These are phyloP conservation scores for Hydractinia symbiolongicarpus DNA, from an alignment of 30 jellyfish, hydroid and myxozoan species.

Conservation along the genomic window DNA sequence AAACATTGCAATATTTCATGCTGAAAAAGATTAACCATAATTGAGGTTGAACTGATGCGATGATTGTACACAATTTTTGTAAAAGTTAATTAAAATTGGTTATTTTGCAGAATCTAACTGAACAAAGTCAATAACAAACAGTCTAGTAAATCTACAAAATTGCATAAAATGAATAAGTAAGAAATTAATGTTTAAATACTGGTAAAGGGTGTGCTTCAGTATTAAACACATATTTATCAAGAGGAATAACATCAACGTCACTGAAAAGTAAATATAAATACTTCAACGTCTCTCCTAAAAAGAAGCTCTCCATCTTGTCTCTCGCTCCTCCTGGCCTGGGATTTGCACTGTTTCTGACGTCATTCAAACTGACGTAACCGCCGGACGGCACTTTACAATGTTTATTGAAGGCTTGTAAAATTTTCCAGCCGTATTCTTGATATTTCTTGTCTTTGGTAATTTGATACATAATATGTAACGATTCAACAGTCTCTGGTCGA, in stretches of 20 bases:
- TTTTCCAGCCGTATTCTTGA: conserved; percentile 97
- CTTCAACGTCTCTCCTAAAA: conserved; percentile 82
- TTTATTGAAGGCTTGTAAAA: conserved; percentile 88
- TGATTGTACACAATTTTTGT: too few relatives aligned
- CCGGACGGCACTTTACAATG: conserved; percentile 74
- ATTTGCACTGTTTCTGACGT: conserved; percentile 49
- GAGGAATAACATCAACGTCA: conserved; percentile 58
- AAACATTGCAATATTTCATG: too few relatives aligned
- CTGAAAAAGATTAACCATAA: too few relatives aligned
- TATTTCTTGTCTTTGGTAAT: conserved; percentile 81
- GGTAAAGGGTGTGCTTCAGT: conserved; percentile 99
- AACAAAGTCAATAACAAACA: too few relatives aligned
- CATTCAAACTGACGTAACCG: conserved; percentile 82
- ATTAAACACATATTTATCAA: conserved; percentile 85
- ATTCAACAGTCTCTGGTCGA: conserved; percentile 97
- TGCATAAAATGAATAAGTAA: too few relatives aligned
- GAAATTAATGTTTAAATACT: not conserved
- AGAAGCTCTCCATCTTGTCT: conserved; percentile 97
- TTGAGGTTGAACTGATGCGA: too few relatives aligned
- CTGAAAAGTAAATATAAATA: conserved; percentile 70
- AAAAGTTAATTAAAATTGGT: too few relatives aligned
- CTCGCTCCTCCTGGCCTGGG: conserved; percentile 70
- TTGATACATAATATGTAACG: conserved; percentile 69
- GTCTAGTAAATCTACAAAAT: too few relatives aligned
- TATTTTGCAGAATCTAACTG: too few relatives aligned